These are phyloP conservation scores for Hymenochirus boettgeri DNA, from an alignment of 2,113 vertebrate species.

Conservation along the genomic window DNA sequence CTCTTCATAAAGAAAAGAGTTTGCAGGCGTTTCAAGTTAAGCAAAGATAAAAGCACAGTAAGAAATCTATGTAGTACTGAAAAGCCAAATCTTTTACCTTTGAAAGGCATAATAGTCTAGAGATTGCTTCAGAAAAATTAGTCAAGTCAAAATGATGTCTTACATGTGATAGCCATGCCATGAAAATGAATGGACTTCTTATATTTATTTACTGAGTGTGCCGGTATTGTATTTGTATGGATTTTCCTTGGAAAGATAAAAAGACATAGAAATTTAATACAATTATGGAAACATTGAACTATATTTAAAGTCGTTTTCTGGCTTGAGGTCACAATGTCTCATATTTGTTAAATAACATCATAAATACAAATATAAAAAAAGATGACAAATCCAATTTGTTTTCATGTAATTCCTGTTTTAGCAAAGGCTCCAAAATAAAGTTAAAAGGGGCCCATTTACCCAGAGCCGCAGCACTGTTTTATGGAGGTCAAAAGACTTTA, in stretches of 20 bases:
- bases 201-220: conserved; percentile 68
- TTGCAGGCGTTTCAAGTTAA: too few species aligned
- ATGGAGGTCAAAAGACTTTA: too few species aligned
- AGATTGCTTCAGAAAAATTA: conserved; percentile 48
- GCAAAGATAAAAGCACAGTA: too few species aligned
- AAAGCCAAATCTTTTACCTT: conserved; percentile 57
- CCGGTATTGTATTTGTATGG: conserved; percentile 69
- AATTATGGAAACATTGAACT: too few species aligned
- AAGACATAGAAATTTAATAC: conserved; percentile 53
- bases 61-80: too few species aligned
- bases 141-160: conserved; percentile 59
- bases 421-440: too few species aligned
- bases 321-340: conserved; percentile 51
- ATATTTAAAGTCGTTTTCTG: conserved; percentile 54
- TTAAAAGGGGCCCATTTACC: too few species aligned
- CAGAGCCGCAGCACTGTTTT: too few species aligned
- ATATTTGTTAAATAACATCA: conserved; percentile 49
- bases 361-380: too few species aligned
- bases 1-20: too few species aligned
- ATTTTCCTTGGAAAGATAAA: conserved; percentile 57
- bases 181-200: conserved; percentile 69
- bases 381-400: conserved; percentile 32
- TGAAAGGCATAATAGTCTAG: conserved; percentile 54
- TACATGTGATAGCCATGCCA: conserved; percentile 55
- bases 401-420: too few species aligned